phyloP scores from a whole-genome alignment of 2,888 invertebrate species.

The Idaea biselata region DNA sequence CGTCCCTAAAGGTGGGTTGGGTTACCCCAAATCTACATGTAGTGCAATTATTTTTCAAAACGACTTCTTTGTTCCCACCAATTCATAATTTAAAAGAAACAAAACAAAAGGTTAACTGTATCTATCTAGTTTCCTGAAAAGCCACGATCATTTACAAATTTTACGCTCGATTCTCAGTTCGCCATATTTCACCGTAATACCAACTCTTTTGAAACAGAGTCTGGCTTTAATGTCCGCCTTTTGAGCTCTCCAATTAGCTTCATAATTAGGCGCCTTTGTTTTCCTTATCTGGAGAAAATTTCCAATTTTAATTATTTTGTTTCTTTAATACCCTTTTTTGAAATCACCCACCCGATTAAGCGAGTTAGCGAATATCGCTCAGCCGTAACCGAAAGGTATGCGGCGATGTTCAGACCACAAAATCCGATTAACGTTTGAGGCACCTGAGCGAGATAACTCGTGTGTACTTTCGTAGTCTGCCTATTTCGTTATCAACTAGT shows the following conservation, averaged over 20 bases:
- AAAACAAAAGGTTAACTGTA: not conserved
- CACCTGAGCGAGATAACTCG: no score
- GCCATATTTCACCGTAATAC: not conserved
- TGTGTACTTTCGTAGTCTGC: no score
- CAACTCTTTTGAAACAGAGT: not conserved
- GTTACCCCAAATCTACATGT: no score
- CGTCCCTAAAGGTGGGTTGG: no score
- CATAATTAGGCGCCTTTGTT: conserved; percentile 1
- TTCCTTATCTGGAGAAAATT: not conserved
- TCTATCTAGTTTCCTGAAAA: not conserved
- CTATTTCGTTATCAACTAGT: no score
- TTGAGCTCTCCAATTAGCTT: not conserved
- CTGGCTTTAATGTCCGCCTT: conserved; percentile 1
- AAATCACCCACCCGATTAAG: not conserved
- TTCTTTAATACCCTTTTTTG: not conserved
- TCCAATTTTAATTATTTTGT: not conserved
- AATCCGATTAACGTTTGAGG: no score
- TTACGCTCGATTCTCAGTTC: not conserved
- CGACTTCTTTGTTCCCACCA: no score
- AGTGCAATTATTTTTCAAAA: no score
- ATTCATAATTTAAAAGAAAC: not conserved
- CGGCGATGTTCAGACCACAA: no score
- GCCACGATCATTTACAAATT: not conserved
- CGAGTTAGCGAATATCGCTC: not conserved
- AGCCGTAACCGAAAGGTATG: no score